These are phyloP conservation scores for Apis dorsata DNA, from an alignment of 1,140 invertebrate species.

Conservation along the genomic window DNA sequence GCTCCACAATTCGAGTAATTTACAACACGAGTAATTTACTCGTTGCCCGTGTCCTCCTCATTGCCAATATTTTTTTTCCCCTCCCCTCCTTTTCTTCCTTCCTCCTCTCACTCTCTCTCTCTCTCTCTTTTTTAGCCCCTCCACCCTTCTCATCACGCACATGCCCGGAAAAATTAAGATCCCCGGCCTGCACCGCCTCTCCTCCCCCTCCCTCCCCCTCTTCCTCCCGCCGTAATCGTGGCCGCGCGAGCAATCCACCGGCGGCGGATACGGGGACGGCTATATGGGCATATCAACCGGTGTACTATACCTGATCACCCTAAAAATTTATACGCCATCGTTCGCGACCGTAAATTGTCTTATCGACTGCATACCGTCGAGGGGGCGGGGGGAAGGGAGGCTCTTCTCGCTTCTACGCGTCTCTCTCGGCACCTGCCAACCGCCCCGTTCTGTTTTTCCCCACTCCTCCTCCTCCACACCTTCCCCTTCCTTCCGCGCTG, in stretches of 20 bases:
- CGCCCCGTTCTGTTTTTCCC: not conserved
- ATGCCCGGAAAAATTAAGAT: constrained; percentile 31
- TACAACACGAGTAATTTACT: constrained; percentile 38
- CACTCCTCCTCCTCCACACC: too few species aligned
- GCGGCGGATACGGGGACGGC: constrained; percentile 58
- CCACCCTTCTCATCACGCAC: too few species aligned
- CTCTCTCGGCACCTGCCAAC: constrained; percentile 5
- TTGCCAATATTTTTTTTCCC: constrained; percentile 10
- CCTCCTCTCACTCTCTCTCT: too few species aligned
- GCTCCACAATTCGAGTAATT: constrained; percentile 9
- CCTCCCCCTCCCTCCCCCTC: not conserved
- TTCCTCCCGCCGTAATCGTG: constrained; percentile 15
- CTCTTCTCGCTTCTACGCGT: constrained; percentile 56
- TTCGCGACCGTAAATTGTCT: constrained; percentile 77
- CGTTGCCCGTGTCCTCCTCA: not conserved
- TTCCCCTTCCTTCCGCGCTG: too few species aligned
- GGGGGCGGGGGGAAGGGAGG: not conserved
- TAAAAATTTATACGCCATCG: constrained; percentile 78
- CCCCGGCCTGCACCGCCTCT: not conserved
- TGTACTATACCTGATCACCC: constrained; percentile 76
- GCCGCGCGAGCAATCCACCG: constrained; percentile 66
- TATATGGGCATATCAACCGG: constrained; percentile 70
- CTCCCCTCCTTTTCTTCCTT: not conserved
- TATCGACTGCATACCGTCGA: constrained; percentile 73
- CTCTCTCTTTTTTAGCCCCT: not conserved